Conservation (phyloP, 1,140 invertebrate genomes). For the Chionoecetes opilio region DNA sequence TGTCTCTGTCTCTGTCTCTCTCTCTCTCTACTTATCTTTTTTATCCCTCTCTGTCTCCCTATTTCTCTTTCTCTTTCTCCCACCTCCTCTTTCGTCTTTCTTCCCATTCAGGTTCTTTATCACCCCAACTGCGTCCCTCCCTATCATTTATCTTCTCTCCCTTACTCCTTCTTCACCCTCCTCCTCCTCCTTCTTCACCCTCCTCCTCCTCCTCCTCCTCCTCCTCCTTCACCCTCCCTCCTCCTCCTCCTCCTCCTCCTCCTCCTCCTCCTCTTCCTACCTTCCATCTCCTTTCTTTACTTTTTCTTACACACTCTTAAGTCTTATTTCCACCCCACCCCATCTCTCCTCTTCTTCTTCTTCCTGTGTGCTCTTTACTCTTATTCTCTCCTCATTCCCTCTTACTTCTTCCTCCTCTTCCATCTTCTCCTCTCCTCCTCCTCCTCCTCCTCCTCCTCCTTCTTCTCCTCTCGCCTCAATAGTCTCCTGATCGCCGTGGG, state of each 20-base stretch:
- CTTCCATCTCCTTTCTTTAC: not conserved
- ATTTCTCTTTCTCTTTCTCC: not conserved
- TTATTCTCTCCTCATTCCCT: not conserved
- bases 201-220: not conserved
- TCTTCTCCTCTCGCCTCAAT: not conserved
- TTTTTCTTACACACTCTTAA: not conserved
- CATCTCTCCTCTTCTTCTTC: not conserved
- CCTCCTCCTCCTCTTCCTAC: not conserved
- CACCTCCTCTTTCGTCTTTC: not conserved
- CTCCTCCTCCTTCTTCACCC: not conserved
- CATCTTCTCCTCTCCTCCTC: no score
- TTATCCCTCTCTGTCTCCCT: not conserved
- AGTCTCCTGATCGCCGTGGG: no score
- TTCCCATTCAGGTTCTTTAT: not conserved
- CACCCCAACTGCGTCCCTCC: not conserved
- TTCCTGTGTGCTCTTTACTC: not conserved
- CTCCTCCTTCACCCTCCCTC: not conserved
- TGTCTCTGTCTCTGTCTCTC: not conserved
- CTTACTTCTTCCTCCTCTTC: not conserved
- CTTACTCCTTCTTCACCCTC: not conserved
- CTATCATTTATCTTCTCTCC: constrained; percentile 38
- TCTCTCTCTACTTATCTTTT: not conserved
- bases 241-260: not conserved
- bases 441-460: not conserved
- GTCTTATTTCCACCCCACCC: no score